These are phyloP conservation scores for Carassius carassius DNA, from an alignment of 2,113 vertebrate genomes.

Conservation along the genomic window DNA sequence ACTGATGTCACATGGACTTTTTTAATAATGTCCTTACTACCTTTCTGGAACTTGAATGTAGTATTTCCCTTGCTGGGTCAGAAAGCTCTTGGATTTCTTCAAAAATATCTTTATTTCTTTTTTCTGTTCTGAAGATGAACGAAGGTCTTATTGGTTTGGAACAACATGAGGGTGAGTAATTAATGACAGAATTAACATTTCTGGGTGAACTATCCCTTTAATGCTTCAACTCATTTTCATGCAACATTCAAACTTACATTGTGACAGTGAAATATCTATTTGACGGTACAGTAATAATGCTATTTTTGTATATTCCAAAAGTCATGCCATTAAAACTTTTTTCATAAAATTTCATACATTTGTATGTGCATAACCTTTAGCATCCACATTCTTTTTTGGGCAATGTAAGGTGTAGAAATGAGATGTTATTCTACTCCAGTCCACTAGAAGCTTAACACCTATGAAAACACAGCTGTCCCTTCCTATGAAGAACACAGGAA, in stretches of 20 bases:
- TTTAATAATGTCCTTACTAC: no score
- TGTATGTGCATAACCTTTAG: background rate
- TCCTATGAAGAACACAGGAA: conserved; percentile 19
- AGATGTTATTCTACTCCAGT: conserved; percentile 21
- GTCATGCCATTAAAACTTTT: no score
- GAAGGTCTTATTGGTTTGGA: no score
- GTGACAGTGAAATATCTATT: background rate
- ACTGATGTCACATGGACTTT: no score
- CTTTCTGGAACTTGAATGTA: no score
- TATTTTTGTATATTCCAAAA: background rate
- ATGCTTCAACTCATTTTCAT: background rate
- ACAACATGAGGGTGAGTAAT: no score
- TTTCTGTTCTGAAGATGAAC: no score
- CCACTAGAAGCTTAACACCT: conserved; percentile 30
- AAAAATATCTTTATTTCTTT: no score
- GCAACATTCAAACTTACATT: background rate
- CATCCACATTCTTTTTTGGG: background rate
- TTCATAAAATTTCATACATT: background rate
- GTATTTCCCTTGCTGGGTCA: no score
- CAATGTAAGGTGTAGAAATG: background rate
- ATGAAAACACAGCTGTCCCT: background rate
- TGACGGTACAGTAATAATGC: background rate
- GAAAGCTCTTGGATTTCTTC: no score
- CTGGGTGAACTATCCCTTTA: no score
- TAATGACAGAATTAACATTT: no score